Base-by-base conservation (phyloP, 1,140 invertebrate genomes). In the Zophobas atratus region DNA sequence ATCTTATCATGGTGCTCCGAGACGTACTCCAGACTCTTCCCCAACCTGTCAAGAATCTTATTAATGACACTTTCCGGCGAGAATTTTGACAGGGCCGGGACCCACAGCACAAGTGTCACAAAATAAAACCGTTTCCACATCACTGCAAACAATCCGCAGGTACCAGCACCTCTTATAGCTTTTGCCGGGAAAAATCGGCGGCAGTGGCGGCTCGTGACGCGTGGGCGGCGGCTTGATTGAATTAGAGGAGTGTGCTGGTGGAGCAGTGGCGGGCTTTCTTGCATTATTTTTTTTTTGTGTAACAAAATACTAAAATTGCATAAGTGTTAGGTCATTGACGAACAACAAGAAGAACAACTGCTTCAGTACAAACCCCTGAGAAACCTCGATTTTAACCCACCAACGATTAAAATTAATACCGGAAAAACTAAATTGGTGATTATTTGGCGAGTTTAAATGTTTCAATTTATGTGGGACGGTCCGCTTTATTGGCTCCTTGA, bases 21-120 rank as follows among this genome's bases (percentile, higher is more conserved):
- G 3, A 82, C 73, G 76, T 82, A 82, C 41, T 78, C 76, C 53
- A 82, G 51, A 43, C 51, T 67, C n/a, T 20, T 2, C 33, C 60
- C 60, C 20, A 67, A 8, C 20, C 20, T 41, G 33, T 67, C 60
- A 6, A 67, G 38, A 32, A 67, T 78, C 43, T 20, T 73, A 1
- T 78, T 57, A n/a, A 82, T 71, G 6, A 78, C 78, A 79, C 80
- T 57, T 34, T 51, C 39, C 8, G 60, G 39, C 0, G 60, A 67
- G 20, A 67, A 20, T 33, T 67, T 67, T 67, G 60, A 67, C 60
- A 67, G 60, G 38, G 43, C 60, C 1, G 60, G 60, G 39, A 67
- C 8, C 2, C 6, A 67, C 41, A 67, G 8, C 1, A 67, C 20
- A 8, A 67, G 36, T 43, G 33, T 43, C 39, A 39, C 57, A 1